These are phyloP conservation scores for Heterotilapia buettikoferi DNA, from an alignment of 2,113 vertebrate species.

Conservation along the genomic window DNA sequence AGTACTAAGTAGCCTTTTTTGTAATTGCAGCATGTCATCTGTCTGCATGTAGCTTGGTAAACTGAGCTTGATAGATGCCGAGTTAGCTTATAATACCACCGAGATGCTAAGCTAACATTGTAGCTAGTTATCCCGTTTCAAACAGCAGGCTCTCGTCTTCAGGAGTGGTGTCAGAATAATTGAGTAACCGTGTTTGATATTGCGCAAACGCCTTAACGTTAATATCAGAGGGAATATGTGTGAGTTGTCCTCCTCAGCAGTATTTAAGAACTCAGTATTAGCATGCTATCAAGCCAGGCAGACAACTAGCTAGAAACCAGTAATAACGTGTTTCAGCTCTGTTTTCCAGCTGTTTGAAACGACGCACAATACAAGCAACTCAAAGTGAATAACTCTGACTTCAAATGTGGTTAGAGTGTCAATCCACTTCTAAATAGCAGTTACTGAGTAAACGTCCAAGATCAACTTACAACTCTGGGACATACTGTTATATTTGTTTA, in stretches of 20 bases:
- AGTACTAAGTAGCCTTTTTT: neutral
- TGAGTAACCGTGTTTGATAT: neutral
- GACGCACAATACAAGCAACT: neutral
- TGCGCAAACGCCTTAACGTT: neutral
- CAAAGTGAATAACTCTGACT: neutral
- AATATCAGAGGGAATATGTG: neutral
- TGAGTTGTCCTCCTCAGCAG: no score
- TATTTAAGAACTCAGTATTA: neutral
- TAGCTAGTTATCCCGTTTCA: neutral
- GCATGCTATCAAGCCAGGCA: neutral
- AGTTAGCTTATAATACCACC: neutral
- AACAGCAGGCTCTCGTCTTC: neutral
- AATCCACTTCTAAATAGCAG: neutral
- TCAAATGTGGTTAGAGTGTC: neutral
- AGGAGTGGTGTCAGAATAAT: slow-evolving; percentile 9
- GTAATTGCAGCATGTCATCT: neutral
- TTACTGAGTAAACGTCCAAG: neutral
- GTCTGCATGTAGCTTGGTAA: neutral
- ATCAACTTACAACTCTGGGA: neutral
- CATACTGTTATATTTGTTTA: neutral
- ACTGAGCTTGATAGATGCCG: neutral
- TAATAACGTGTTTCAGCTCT: neutral
- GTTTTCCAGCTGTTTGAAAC: neutral
- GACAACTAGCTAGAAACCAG: neutral
- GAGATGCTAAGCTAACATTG: slow-evolving; percentile 4